These are phyloP conservation scores for Pelobates fuscus DNA, from an alignment of 2,113 vertebrate genomes.

Conservation along the genomic window DNA sequence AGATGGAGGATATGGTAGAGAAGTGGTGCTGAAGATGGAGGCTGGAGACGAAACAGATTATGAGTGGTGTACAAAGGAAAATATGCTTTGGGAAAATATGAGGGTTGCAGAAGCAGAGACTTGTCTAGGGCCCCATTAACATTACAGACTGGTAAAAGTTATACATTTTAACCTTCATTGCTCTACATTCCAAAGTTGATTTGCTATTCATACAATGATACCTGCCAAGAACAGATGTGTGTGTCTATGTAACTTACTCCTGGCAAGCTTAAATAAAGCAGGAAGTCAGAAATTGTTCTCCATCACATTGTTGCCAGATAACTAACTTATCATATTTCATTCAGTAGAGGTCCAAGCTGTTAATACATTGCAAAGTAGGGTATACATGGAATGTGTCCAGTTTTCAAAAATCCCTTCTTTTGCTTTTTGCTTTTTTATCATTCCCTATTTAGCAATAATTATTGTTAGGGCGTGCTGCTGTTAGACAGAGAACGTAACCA, in stretches of 20 bases:
- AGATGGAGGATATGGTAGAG: too few relatives aligned
- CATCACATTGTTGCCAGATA: conserved; percentile 46
- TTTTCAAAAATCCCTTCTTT: conserved; percentile 6
- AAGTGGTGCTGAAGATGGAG: too few relatives aligned
- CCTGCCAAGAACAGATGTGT: conserved; percentile 64
- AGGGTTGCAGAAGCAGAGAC: too few relatives aligned
- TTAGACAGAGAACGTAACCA: conserved; percentile 82
- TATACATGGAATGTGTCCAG: conserved; percentile 15
- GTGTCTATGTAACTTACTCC: conserved; percentile 67
- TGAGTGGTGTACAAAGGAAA: too few relatives aligned
- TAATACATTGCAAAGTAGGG: background rate
- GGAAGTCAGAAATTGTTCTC: conserved; percentile 62
- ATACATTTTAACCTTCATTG: too few relatives aligned
- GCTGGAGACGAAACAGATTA: too few relatives aligned
- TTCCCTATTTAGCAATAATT: conserved; percentile 20
- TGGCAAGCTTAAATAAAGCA: conserved; percentile 70
- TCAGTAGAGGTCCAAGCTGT: background rate
- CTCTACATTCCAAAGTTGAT: background rate
- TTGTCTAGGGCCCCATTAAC: too few relatives aligned
- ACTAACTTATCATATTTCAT: conserved; percentile 10
- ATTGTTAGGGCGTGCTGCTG: conserved; percentile 67
- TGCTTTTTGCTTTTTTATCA: conserved; percentile 3
- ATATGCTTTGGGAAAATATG: too few relatives aligned
- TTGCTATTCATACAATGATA: conserved; percentile 22
- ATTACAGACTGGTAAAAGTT: too few relatives aligned